These are phyloP conservation scores for Callipepla squamata DNA, from an alignment of 2,113 vertebrate genomes.

Conservation along the genomic window DNA sequence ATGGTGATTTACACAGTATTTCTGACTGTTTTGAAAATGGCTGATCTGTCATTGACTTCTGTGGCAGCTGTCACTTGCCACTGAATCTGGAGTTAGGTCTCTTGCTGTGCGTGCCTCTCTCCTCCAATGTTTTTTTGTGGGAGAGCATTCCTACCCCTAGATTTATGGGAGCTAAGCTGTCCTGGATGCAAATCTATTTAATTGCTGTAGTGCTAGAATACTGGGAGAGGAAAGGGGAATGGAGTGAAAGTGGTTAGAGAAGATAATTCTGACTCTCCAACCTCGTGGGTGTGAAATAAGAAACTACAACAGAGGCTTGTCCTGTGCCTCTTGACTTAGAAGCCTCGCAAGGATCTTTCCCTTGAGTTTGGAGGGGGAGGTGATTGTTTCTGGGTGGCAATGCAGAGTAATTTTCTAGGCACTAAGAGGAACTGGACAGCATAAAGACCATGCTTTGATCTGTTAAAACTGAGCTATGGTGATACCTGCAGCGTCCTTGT, in stretches of 20 bases:
- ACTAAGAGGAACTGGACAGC: background rate
- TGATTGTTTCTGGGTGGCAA: background rate
- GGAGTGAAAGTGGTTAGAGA: background rate
- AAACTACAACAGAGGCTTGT: background rate
- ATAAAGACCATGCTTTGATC: background rate
- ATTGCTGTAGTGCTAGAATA: background rate
- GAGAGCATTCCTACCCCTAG: background rate
- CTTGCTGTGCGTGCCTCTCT: background rate
- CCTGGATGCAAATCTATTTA: background rate
- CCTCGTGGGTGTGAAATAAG: background rate
- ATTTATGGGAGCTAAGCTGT: background rate
- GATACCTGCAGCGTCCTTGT: background rate
- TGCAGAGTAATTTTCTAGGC: background rate
- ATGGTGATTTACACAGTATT: background rate
- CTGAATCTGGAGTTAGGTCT: background rate
- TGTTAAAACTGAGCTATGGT: background rate
- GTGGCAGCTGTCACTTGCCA: background rate
- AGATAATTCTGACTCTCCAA: background rate
- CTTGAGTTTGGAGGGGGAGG: background rate
- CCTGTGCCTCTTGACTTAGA: background rate
- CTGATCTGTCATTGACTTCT: background rate
- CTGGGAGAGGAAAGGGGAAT: background rate
- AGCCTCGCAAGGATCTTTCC: background rate
- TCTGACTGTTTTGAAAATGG: background rate
- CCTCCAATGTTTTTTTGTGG: background rate